phyloP scores from a whole-genome alignment of 2,888 invertebrate species.

The Diarsia rubi region DNA sequence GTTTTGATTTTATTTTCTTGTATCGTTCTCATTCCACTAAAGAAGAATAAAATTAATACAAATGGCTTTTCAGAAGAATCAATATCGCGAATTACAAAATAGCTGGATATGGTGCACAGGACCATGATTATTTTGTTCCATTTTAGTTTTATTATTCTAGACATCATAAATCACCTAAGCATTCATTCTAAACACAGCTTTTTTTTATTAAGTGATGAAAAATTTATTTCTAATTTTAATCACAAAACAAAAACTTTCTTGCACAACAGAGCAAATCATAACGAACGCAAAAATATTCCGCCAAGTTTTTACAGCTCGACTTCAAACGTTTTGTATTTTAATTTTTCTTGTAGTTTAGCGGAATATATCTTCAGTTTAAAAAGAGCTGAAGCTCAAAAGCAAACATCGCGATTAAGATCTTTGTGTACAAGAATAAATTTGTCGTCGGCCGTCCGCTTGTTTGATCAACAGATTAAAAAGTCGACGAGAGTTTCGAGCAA shows the following conservation, averaged over 20 bases:
- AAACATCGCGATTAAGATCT: slow-evolving; percentile 82
- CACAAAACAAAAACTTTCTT: slow-evolving; percentile 4
- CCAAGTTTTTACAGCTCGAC: slow-evolving; percentile 43
- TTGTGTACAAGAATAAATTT: slow-evolving; percentile 87
- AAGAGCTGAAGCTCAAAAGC: slow-evolving; percentile 66
- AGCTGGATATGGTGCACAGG: not conserved
- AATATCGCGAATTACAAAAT: not conserved
- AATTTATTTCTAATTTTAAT: slow-evolving; percentile 1
- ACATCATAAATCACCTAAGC: not conserved
- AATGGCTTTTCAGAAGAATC: not conserved
- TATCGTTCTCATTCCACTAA: not conserved
- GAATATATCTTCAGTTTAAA: slow-evolving; percentile 61
- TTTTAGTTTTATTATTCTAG: not conserved
- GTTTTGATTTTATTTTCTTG: slow-evolving; percentile 31
- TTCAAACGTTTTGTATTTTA: slow-evolving; percentile 53
- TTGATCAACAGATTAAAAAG: slow-evolving; percentile 88
- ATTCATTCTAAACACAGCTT: not conserved
- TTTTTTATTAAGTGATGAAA: not conserved
- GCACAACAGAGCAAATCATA: slow-evolving; percentile 28
- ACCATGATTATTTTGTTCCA: not conserved
- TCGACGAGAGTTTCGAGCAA: slow-evolving; percentile 78
- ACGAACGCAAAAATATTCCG: slow-evolving; percentile 28
- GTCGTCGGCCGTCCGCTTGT: slow-evolving; percentile 83
- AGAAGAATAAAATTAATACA: not conserved
- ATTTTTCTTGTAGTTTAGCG: slow-evolving; percentile 53